Evolutionary conservation across 2,797 vertebrate genomes (phyloP).

Genomic region (Clarias pachynema): DNA sequence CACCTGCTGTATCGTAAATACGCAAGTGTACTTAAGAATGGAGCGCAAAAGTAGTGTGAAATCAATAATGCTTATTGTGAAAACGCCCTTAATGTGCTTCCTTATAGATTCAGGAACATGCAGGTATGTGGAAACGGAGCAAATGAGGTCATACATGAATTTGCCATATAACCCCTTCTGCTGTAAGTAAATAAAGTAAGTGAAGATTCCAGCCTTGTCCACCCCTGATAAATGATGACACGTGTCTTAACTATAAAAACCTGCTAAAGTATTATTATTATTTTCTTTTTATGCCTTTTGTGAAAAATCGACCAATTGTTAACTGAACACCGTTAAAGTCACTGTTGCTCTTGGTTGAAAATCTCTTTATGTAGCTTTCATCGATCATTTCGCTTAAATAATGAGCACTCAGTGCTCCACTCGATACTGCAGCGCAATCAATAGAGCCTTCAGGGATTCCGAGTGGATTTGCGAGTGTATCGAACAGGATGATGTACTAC

Average conservation of each 20-base stretch:
- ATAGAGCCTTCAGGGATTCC: constrained; percentile 12
- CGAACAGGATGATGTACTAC: background rate
- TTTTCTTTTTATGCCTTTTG: background rate
- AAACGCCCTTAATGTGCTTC: background rate
- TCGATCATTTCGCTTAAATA: constrained; percentile 29
- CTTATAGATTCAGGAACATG: background rate
- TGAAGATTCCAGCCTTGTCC: background rate
- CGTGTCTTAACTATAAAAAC: background rate
- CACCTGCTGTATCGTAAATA: no score
- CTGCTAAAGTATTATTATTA: no score
- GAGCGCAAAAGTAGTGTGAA: no score
- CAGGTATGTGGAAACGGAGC: background rate
- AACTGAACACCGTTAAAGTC: background rate
- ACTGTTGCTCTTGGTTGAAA: background rate
- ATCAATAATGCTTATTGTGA: no score
- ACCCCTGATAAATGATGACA: background rate
- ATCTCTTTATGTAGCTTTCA: background rate
- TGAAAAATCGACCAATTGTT: background rate
- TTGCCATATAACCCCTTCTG: background rate
- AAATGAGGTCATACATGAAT: background rate
- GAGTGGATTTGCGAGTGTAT: constrained; percentile 8
- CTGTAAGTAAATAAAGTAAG: background rate
- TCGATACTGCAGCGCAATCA: constrained; percentile 33
- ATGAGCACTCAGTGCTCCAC: constrained; percentile 15
- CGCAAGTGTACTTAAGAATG: no score